Conservation (phyloP, 35 echinoderm and acorn worm species). For the Lytechinus pictus region DNA sequence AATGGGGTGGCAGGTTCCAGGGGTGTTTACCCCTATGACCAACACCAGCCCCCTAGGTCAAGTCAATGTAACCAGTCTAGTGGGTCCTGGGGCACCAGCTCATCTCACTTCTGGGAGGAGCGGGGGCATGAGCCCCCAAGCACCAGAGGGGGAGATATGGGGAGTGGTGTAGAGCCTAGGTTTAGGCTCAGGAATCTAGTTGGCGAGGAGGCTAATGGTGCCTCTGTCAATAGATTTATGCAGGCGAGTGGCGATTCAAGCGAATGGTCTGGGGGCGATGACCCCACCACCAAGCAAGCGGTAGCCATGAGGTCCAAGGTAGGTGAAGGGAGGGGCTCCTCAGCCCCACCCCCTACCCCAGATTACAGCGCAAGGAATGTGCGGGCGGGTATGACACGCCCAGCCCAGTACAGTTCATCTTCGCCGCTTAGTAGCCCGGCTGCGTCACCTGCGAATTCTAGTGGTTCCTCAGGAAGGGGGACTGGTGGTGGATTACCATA, state of each 20-base stretch:
- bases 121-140: not conserved
- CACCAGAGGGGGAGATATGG: not conserved
- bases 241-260: too few species aligned
- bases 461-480: not conserved
- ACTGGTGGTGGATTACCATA: too few species aligned
- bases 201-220: not conserved
- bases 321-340: too few species aligned
- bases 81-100: not conserved
- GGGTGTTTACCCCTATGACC: not conserved
- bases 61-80: too few species aligned
- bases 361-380: too few species aligned
- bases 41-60: not conserved
- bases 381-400: not conserved
- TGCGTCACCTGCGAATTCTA: not conserved
- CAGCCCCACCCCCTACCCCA: too few species aligned
- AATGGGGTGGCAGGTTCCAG: too few species aligned
- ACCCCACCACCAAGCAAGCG: too few species aligned
- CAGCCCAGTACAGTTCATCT: not conserved
- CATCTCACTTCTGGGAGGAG: not conserved
- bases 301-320: too few species aligned
- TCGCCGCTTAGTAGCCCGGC: not conserved
- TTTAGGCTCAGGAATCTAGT: too few species aligned
- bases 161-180: not conserved
- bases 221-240: not conserved
- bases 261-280: too few species aligned